Evolutionary conservation across 2,797 vertebrate genomes (phyloP), one percentile per base, ranked within the genome.

Genomic region (Mus spretus): DNA sequence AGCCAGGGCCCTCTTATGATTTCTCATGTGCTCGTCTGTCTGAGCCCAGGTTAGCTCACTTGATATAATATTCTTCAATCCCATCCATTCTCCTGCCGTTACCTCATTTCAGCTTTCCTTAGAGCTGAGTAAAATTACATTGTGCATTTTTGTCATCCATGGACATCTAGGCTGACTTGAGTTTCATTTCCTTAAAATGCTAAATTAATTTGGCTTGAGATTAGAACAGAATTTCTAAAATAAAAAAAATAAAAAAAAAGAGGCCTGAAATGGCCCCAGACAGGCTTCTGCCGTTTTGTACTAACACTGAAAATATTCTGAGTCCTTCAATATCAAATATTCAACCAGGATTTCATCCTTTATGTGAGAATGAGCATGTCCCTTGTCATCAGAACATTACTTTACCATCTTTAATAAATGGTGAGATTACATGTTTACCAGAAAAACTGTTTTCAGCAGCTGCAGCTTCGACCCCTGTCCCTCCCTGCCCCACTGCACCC

Each of bases 141-240:
- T 74, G 85, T 74, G n/a, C 85, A 57, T 74, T 74, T 88, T 88
- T 67, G 74, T 88, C 55, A 88, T 57, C 85, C 85, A 31, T 31
- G 85, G 50, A 57, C 24, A 4, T 88, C 85, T 57, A 88, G 67
- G 55, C 55, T 89, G 57, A 50, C 37, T 89, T 47, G 87, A 59
- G 74, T 78, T 47, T 89, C 74, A 78, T 89, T 89, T 55, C 84
- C 74, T 61, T 61, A 89, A 78, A 78, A 77, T 44, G 55, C 57
- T 89, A 89, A 89, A 89, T 89, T 77, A 78, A 89, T 89, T 89
- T 89, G 87, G 55, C 72, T 61, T 78, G 57, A 77, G 55, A 89
- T 63, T 63, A 89, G 72, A 77, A 77, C 72, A 89, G 86, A 75
- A 89, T 89, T 74, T 75, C 67, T 53, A 67, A 34, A 53, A 55